Conservation (phyloP, 2,113 vertebrate genomes). For the Hirundichthys speculiger region DNA sequence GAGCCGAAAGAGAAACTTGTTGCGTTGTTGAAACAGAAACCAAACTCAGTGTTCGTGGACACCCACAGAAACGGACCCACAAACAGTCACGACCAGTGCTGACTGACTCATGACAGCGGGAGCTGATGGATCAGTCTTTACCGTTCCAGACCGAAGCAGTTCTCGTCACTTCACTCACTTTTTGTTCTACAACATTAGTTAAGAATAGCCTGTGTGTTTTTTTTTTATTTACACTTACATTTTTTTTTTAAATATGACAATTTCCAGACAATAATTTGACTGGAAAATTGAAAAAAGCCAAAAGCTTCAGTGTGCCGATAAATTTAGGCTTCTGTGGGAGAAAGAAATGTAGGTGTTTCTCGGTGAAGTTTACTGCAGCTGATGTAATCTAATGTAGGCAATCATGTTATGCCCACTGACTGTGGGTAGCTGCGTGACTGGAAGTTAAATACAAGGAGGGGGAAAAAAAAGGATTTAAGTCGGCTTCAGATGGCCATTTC, state of each 20-base stretch:
- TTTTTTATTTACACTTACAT: no score
- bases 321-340: constrained; percentile 36
- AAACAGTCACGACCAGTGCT: constrained; percentile 13
- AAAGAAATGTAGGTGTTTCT: constrained; percentile 53
- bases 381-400: constrained; percentile 61
- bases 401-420: constrained; percentile 43
- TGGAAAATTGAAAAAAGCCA: no score
- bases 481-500: neutral
- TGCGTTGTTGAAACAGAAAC: neutral
- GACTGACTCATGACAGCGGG: neutral
- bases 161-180: neutral
- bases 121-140: constrained; percentile 3
- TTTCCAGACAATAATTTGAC: no score
- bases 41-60: neutral
- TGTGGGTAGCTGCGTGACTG: constrained; percentile 36
- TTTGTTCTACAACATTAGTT: no score
- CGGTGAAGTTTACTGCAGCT: constrained; percentile 35
- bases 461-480: neutral
- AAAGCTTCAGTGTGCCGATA: neutral
- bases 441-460: constrained; percentile 5
- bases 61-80: constrained; percentile 4
- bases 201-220: no score
- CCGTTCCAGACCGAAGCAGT: neutral
- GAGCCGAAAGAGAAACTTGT: constrained; percentile 13
- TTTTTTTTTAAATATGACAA: no score